Conservation (phyloP, 1,140 invertebrate species). For the Steinernema feltiae region DNA sequence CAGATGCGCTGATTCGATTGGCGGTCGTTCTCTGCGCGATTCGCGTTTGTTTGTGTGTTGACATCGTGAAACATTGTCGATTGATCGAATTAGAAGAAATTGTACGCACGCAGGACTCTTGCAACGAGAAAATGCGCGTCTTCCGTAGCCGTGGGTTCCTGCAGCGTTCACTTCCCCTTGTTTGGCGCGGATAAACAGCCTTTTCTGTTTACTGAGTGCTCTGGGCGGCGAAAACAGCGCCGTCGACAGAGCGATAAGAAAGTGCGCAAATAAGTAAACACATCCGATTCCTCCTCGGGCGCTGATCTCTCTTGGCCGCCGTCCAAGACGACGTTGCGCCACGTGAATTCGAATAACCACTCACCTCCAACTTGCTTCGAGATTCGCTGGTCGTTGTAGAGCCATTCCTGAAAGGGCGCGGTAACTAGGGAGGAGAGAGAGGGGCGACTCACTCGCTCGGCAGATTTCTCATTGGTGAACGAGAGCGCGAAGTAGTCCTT, state of each 20-base stretch:
- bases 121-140: no score
- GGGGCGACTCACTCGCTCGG: background rate
- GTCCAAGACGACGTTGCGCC: no score
- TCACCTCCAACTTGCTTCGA: constrained; percentile 51
- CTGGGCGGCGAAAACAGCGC: background rate
- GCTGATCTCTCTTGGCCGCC: no score
- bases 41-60: no score
- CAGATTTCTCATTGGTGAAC: constrained; percentile 44
- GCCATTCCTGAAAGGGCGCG: constrained; percentile 47
- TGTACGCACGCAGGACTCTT: no score
- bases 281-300: background rate
- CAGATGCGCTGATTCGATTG: no score
- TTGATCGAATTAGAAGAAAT: no score
- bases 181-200: background rate
- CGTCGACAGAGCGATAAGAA: background rate
- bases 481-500: constrained; percentile 52
- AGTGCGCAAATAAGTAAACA: background rate
- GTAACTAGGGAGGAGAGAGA: constrained; percentile 12
- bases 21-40: no score
- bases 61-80: no score
- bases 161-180: constrained; percentile 5
- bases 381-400: constrained; percentile 54
- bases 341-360: background rate
- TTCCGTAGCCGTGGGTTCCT: no score
- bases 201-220: background rate